phyloP scores from a whole-genome alignment of 1,140 invertebrate species.

The Kradibia gibbosae region DNA sequence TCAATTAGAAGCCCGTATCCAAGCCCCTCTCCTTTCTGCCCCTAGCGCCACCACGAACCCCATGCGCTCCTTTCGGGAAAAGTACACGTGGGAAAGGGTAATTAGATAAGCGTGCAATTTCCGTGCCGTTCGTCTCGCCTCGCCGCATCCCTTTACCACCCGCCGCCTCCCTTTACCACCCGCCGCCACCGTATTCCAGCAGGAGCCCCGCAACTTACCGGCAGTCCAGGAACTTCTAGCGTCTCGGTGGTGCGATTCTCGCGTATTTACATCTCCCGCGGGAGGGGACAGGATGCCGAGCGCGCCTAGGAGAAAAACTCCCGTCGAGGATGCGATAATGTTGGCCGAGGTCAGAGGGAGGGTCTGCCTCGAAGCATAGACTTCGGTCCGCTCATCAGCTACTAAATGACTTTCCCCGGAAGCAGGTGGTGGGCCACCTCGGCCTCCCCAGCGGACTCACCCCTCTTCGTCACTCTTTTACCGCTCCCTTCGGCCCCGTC shows the following conservation, averaged over 20 bases:
- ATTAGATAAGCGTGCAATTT: conserved; percentile 72
- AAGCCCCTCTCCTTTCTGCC: conserved; percentile 1
- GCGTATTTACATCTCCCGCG: conserved; percentile 72
- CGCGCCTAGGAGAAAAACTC: conserved; percentile 46
- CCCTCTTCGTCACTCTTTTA: conserved; percentile 10
- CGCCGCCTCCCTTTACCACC: not conserved
- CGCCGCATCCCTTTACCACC: not conserved
- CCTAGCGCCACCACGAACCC: not conserved
- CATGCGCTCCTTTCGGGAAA: not conserved
- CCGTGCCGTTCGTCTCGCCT: conserved; percentile 28
- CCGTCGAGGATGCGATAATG: not conserved
- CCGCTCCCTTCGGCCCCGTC: conserved; percentile 15
- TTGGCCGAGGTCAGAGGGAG: not conserved
- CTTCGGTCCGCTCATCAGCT: not conserved
- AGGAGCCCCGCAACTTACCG: not conserved
- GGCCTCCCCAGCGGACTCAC: too few species aligned
- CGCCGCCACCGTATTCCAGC: not conserved
- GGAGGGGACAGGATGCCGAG: conserved; percentile 57
- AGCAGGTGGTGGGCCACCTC: conserved; percentile 44
- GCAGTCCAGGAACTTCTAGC: conserved; percentile 58
- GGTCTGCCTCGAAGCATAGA: not conserved
- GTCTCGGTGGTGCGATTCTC: conserved; percentile 71
- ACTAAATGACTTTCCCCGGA: conserved; percentile 32
- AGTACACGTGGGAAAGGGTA: conserved; percentile 56
- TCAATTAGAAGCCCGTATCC: conserved; percentile 41